A percentile compares a stretch with the other conserved stretches of the same genome.
phyloP scores from a whole-genome alignment of 2,888 invertebrate genomes.

The Lasius fuliginosus region DNA sequence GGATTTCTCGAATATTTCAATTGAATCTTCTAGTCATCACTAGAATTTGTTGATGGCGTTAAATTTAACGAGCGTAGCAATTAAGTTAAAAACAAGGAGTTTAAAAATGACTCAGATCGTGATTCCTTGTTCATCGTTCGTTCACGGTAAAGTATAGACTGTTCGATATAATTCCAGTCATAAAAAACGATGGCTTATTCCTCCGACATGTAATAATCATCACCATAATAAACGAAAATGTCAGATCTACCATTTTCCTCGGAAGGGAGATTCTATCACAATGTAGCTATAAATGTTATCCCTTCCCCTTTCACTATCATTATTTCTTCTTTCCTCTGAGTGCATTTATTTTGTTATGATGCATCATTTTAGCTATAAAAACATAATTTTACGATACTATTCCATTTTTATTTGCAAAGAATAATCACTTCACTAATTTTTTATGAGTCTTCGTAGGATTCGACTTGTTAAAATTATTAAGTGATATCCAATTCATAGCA shows the following conservation, averaged over 20 bases:
- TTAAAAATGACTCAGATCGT: slow-evolving; percentile 36
- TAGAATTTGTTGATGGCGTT: slow-evolving; percentile 23
- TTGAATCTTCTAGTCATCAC: slow-evolving; percentile 31
- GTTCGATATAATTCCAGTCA: slow-evolving; percentile 46
- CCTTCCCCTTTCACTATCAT: background rate
- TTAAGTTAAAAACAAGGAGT: slow-evolving; percentile 60
- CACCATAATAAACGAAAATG: slow-evolving; percentile 44
- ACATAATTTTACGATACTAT: slow-evolving; percentile 24
- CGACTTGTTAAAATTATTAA: slow-evolving; percentile 2
- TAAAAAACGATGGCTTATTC: slow-evolving; percentile 50
- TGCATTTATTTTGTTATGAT: slow-evolving; percentile 36
- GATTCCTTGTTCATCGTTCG: slow-evolving; percentile 16
- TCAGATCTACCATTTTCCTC: slow-evolving; percentile 30
- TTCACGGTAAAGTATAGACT: slow-evolving; percentile 11
- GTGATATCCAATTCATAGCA: background rate
- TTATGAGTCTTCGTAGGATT: slow-evolving; percentile 10
- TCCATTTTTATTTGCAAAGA: slow-evolving; percentile 33
- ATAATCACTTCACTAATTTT: slow-evolving; percentile 45
- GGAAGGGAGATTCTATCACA: background rate
- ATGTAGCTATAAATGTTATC: slow-evolving; percentile 30
- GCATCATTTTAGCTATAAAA: slow-evolving; percentile 14
- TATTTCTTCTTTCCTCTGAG: background rate
- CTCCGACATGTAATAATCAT: slow-evolving; percentile 27
- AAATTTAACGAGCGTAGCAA: slow-evolving; percentile 62
- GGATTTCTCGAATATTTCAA: slow-evolving; percentile 36